Percentiles rank a stretch among this genome's conserved stretches.
phyloP scores from a whole-genome alignment of 2,113 vertebrate species.

The Neomonachus schauinslandi region DNA sequence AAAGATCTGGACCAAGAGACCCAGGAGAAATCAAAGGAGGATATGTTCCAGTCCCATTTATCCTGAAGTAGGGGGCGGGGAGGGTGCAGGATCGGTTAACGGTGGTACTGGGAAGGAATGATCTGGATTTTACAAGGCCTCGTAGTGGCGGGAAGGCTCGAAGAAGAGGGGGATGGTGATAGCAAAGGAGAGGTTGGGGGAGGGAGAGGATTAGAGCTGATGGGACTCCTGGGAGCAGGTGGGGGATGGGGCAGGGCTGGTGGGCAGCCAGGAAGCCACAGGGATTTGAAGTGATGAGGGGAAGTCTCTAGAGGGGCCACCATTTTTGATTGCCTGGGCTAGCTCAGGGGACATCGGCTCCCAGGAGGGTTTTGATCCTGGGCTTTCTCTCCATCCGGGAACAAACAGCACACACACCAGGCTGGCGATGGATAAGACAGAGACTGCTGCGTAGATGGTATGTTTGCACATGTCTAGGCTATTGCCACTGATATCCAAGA shows the following conservation, averaged over 20 bases:
- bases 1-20: not conserved
- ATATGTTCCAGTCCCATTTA: accelerated
- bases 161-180: not conserved
- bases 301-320: not conserved
- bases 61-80: not conserved
- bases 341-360: not conserved
- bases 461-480: no score
- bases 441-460: accelerated
- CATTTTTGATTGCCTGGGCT: not conserved
- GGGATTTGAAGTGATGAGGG: not conserved
- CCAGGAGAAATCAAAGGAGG: not conserved
- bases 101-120: not conserved
- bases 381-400: not conserved
- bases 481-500: accelerated
- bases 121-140: not conserved
- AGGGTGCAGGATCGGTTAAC: not conserved
- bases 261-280: not conserved
- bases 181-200: not conserved
- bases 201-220: not conserved
- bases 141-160: not conserved
- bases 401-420: not conserved
- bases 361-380: not conserved
- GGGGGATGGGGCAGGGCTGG: not conserved
- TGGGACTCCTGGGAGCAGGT: not conserved
- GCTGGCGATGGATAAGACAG: not conserved